Evolutionary conservation across 2,113 vertebrate species (phyloP).

Genomic region (Apaloderma vittatum): DNA sequence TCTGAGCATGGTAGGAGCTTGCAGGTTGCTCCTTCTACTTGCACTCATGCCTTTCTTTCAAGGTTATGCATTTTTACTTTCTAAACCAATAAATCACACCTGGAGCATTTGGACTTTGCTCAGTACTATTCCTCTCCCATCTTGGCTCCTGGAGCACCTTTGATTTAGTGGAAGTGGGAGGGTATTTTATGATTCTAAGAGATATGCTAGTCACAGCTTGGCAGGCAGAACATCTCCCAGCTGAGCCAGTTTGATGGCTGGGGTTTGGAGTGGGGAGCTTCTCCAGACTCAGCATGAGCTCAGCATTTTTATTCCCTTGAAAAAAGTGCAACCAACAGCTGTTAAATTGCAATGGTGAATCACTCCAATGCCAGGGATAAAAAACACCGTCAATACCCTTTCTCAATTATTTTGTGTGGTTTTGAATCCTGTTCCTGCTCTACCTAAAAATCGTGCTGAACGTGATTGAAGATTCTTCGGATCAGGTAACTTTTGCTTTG

Average conservation of each 20-base stretch:
- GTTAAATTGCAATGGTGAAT: neutral
- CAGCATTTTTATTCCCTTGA: neutral
- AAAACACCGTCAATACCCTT: neutral
- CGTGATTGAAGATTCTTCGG: neutral
- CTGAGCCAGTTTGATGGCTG: neutral
- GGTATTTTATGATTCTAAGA: neutral
- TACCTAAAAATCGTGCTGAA: neutral
- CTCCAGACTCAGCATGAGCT: neutral
- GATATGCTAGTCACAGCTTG: neutral
- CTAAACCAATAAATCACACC: neutral
- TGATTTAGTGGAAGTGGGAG: neutral
- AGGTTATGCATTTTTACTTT: neutral
- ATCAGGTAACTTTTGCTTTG: neutral
- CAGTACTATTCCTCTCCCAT: neutral
- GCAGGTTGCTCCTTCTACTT: neutral
- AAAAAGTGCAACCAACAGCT: neutral
- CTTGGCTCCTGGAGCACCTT: neutral
- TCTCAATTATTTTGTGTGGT: fast-evolving
- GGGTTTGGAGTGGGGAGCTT: neutral
- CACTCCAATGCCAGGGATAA: neutral
- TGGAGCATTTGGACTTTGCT: neutral
- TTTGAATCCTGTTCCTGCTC: neutral
- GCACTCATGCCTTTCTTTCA: neutral
- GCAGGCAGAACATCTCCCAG: neutral
- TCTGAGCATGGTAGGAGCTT: neutral